Evolutionary conservation across 2,797 vertebrate genomes (phyloP), one percentile per base, ranked within the genome.

Genomic region (Luscinia megarhynchos): DNA sequence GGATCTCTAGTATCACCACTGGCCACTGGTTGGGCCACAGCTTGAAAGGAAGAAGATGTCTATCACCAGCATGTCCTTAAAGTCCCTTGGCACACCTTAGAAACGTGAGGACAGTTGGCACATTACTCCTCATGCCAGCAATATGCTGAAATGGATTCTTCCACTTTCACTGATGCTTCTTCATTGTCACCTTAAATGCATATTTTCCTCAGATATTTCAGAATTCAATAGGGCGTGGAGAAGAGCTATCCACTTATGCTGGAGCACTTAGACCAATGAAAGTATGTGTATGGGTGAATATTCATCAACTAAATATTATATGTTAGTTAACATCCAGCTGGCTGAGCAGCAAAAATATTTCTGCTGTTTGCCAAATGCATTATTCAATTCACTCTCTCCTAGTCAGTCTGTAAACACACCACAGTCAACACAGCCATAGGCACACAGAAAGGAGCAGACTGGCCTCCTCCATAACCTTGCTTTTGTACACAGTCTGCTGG

Each of bases 301-400:
- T 92, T 90, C 93, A 96, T 84, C 88, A 90, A 38, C 68, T 94
- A 93, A 94, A 90, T 95, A 92, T 96, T 95, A 96, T 79, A 84
- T 51, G 70, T 85, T 95, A 95, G 94, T 90, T 96, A 94, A 89
- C 81, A 87, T 94, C 90, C 94, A 97, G 77, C 88, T 95, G 94
- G 88, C 93, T 93, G 61, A 90, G 72, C 92, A 95, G 93, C 59
- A 94, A 74, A 96, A 95, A 95, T 95, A 95, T 92, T 95, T 92
- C 82, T 74, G 95, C 86, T 68, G 68, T 66, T 93, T 0, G 0
- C 61, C 3, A 0, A 92, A 90, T 79, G 61, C 77, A 95, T 95
- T 94, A 93, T 94, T 96, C 84, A 93, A 34, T 82, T 85, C 90
- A 36, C 57, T 92, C 81, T 40, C 66, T 76, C 81, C 74, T n/a